Percentiles rank a stretch among this genome's conserved stretches.
These are phyloP conservation scores for Poecilobothrus nobilitatus DNA, from an alignment of 2,888 invertebrate species.

Conservation along the genomic window DNA sequence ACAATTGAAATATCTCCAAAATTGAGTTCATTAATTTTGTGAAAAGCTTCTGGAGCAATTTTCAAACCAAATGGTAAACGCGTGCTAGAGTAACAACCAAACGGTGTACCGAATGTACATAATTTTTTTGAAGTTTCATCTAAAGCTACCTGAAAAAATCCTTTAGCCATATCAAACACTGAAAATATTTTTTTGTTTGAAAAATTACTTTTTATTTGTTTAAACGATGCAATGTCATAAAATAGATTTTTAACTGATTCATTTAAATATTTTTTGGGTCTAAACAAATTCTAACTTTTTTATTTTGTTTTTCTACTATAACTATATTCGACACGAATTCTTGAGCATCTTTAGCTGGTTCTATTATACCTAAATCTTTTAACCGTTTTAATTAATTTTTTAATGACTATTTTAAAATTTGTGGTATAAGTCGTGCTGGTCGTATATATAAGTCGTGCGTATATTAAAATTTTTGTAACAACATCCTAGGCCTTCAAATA, in stretches of 20 bases:
- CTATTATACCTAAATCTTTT: neutral
- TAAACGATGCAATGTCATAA: constrained; percentile 14
- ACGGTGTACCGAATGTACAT: no score
- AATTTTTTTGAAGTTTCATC: no score
- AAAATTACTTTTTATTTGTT: constrained; percentile 13
- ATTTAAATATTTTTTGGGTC: constrained; percentile 17
- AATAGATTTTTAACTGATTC: constrained; percentile 13
- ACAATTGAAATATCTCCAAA: no score
- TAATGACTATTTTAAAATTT: neutral
- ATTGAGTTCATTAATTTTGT: no score
- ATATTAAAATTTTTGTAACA: no score
- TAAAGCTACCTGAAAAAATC: no score
- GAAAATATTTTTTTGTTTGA: constrained; percentile 13
- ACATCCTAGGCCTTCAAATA: neutral
- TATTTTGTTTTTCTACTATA: constrained; percentile 17
- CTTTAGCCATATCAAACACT: constrained; percentile 17
- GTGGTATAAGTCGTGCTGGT: neutral
- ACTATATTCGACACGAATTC: constrained; percentile 17
- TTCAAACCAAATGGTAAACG: no score
- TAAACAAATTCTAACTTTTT: constrained; percentile 14
- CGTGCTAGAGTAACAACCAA: no score
- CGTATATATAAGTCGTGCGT: no score
- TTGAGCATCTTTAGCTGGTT: neutral
- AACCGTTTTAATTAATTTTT: neutral
- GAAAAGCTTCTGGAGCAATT: no score